A percentile compares a stretch with the other conserved stretches of the same genome.
Conservation (phyloP, 2,797 vertebrate species). For the Harpagifer antarcticus region DNA sequence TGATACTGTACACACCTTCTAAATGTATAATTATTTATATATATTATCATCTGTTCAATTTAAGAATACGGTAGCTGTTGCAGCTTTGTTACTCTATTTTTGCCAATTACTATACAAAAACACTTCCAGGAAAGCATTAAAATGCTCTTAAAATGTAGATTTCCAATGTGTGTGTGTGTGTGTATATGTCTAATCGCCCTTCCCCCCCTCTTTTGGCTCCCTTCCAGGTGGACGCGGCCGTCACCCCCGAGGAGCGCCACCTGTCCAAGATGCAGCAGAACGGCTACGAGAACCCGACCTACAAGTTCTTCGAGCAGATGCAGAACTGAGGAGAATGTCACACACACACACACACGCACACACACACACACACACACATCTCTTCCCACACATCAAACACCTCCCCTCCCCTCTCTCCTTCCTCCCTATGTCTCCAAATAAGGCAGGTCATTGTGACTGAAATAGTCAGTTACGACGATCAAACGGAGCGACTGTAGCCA, state of each 20-base stretch:
- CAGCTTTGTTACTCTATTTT: conserved; percentile 6
- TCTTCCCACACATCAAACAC: conserved; percentile 38
- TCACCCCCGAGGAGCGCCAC: conserved; percentile 95
- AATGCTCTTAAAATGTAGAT: conserved; percentile 6
- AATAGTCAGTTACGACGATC: conserved; percentile 35
- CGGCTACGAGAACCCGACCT: conserved; percentile 95
- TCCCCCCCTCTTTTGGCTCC: conserved; percentile 35
- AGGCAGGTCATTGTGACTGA: conserved; percentile 59
- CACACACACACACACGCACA: conserved; percentile 29
- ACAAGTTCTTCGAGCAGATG: conserved; percentile 99
- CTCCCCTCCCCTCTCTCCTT: neutral
- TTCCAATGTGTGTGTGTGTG: conserved; percentile 15
- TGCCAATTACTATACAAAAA: neutral
- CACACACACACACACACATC: conserved; percentile 29
- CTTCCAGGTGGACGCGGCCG: conserved; percentile 91
- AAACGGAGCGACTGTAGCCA: conserved; percentile 36
- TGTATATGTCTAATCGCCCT: conserved; percentile 13
- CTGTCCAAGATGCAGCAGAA: conserved; percentile 97
- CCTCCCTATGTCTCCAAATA: conserved; percentile 18
- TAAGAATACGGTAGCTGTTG: neutral
- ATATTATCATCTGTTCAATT: conserved; percentile 1
- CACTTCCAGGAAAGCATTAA: neutral
- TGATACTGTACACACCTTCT: neutral
- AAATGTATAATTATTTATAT: too few relatives aligned
- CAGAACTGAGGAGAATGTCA: conserved; percentile 89